Percentiles rank a stretch among this genome's conserved stretches.
phyloP scores from a whole-genome alignment of 23 tunicate genomes.

The Halocynthia roretzi region DNA sequence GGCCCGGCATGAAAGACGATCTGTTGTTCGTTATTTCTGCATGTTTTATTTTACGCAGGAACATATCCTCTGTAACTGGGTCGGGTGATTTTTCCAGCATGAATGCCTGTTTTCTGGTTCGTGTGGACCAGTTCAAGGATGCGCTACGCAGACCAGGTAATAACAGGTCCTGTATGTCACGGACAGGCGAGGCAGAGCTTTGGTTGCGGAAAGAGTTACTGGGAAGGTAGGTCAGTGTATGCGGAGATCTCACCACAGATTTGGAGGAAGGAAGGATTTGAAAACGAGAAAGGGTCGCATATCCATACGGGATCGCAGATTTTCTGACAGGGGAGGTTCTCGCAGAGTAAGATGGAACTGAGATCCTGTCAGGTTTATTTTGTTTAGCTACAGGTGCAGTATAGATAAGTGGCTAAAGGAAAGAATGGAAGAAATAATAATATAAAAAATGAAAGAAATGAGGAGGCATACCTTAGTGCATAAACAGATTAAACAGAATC shows the following conservation, averaged over 20 bases:
- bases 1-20: neutral
- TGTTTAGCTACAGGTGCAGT: neutral
- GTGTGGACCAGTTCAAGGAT: neutral
- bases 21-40: neutral
- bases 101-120: neutral
- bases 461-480: too few species aligned
- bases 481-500: too few species aligned
- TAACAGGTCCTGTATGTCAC: neutral
- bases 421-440: neutral
- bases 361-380: neutral
- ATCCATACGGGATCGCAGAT: constrained; percentile 6
- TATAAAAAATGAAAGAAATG: too few species aligned
- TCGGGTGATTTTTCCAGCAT: neutral
- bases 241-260: neutral
- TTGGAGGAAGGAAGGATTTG: neutral
- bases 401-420: neutral
- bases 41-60: constrained; percentile 9
- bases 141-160: neutral
- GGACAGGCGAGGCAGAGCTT: neutral
- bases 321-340: constrained; percentile 1
- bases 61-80: constrained; percentile 20
- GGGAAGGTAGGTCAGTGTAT: neutral
- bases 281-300: constrained; percentile 6
- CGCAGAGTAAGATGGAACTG: neutral
- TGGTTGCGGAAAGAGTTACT: neutral